phyloP scores from a whole-genome alignment of 2,888 invertebrate genomes.

The Lydus trimaculatus region DNA sequence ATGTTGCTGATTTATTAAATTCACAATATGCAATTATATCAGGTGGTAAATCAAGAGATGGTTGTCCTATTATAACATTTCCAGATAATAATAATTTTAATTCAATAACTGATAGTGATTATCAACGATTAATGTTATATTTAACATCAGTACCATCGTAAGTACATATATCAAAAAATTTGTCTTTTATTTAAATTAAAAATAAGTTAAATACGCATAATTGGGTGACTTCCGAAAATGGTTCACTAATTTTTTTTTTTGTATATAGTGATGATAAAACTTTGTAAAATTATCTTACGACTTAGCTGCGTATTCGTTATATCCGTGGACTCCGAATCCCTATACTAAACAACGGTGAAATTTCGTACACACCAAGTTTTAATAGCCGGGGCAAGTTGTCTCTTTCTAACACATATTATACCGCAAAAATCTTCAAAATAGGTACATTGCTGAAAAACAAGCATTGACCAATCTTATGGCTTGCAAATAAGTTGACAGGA shows the following conservation, averaged over 20 bases:
- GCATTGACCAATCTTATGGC: no score
- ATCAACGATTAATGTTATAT: conserved; percentile 90
- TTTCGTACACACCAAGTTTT: no score
- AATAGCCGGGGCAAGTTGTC: no score
- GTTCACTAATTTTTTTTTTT: background rate
- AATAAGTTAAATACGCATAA: background rate
- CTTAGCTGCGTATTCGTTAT: no score
- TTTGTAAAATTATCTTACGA: no score
- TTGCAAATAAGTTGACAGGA: no score
- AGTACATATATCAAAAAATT: conserved; percentile 63
- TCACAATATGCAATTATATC: conserved; percentile 90
- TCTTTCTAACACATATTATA: no score
- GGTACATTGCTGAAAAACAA: no score
- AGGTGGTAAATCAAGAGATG: conserved; percentile 92
- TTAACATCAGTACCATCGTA: conserved; percentile 96
- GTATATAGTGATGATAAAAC: no score
- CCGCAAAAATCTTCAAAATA: no score
- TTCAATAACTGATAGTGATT: conserved; percentile 83
- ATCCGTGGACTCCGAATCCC: no score
- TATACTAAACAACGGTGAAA: no score
- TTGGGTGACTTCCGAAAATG: background rate
- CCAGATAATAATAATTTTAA: conserved; percentile 92
- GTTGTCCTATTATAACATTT: conserved; percentile 93
- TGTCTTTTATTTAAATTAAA: background rate
- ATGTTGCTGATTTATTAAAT: conserved; percentile 86